Conservation (phyloP, 64 coral and sea anemone species). For the Actinia tenebrosa region DNA sequence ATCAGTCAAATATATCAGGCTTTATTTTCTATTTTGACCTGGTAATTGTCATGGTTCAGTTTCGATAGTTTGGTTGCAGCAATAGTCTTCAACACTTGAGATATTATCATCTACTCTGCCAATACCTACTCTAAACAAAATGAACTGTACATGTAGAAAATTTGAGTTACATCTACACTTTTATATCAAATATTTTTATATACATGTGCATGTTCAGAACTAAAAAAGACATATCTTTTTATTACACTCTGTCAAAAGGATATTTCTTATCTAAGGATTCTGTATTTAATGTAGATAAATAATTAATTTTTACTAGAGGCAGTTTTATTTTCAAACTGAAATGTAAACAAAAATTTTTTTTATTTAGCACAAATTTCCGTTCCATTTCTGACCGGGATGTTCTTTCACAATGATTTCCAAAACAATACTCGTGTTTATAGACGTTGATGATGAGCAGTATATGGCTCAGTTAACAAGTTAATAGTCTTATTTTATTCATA, state of each 20-base stretch:
- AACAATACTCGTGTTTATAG: background rate
- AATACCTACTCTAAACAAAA: background rate
- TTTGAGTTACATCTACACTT: background rate
- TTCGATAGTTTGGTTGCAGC: slow-evolving; percentile 20
- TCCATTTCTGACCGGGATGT: background rate
- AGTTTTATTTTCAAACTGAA: background rate
- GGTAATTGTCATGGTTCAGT: slow-evolving; percentile 12
- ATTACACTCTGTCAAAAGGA: background rate
- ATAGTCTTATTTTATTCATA: background rate
- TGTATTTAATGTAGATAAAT: background rate
- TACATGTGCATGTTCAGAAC: background rate
- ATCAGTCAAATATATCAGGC: slow-evolving; percentile 1
- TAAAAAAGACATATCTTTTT: background rate
- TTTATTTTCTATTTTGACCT: slow-evolving; percentile 13
- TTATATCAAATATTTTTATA: background rate
- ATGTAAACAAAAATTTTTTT: background rate
- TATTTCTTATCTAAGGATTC: background rate
- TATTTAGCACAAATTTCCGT: background rate
- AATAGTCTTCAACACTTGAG: slow-evolving; percentile 6
- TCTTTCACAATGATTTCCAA: background rate
- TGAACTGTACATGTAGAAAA: background rate
- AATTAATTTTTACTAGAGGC: background rate
- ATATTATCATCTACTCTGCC: background rate
- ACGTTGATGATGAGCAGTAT: background rate
- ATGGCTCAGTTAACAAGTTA: background rate